These are phyloP conservation scores for Philaethria dido DNA, from an alignment of 2,888 invertebrate species.

Conservation along the genomic window DNA sequence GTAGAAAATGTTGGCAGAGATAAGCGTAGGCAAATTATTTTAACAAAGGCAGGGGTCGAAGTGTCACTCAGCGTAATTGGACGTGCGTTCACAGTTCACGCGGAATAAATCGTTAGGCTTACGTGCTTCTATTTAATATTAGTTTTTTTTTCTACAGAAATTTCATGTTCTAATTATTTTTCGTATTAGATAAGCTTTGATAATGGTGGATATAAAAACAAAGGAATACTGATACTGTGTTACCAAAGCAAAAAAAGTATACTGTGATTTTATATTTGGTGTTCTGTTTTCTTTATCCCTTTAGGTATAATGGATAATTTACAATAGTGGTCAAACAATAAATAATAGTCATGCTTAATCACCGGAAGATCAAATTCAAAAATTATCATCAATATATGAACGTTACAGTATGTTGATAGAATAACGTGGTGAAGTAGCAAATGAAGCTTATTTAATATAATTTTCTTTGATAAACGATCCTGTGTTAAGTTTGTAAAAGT, in stretches of 20 bases:
- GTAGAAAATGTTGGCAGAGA: conserved; percentile 35
- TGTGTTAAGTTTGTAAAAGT: conserved; percentile 45
- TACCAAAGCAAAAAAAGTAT: too few relatives aligned
- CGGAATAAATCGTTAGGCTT: conserved; percentile 42
- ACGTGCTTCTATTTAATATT: conserved; percentile 9
- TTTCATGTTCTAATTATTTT: background rate
- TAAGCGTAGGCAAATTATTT: conserved; percentile 40
- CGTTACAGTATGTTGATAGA: background rate
- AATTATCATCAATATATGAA: too few relatives aligned
- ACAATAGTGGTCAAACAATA: too few relatives aligned
- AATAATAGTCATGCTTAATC: too few relatives aligned
- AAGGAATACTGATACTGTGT: too few relatives aligned
- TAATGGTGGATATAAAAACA: background rate
- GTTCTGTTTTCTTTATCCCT: too few relatives aligned
- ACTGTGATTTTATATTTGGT: too few relatives aligned
- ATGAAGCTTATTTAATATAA: background rate
- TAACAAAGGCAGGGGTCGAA: conserved; percentile 43
- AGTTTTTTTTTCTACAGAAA: conserved; percentile 2
- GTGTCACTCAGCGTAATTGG: conserved; percentile 47
- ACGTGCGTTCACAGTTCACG: conserved; percentile 43
- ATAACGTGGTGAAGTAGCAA: background rate
- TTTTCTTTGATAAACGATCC: background rate
- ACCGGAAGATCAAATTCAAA: too few relatives aligned
- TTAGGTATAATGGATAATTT: too few relatives aligned
- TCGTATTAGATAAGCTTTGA: background rate